phyloP scores from a whole-genome alignment of 2,888 invertebrate species.

The Resseliella maxima region DNA sequence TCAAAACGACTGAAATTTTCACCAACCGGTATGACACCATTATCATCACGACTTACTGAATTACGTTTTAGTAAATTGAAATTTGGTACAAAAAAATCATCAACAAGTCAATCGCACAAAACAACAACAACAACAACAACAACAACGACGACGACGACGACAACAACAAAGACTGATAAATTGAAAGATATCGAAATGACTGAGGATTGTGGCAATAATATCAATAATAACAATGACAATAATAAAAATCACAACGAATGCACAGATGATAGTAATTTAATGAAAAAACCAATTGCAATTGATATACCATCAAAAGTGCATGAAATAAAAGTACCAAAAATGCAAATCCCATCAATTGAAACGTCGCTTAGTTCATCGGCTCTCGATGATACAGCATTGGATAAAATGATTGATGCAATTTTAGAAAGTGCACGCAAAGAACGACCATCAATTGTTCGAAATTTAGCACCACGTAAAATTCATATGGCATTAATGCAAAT shows the following conservation, averaged over 20 bases:
- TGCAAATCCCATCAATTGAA: conserved; percentile 58
- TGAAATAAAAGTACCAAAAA: background rate
- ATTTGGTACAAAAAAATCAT: background rate
- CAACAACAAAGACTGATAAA: conserved; percentile 4
- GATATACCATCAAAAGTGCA: too few species aligned
- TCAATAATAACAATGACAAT: conserved; percentile 34
- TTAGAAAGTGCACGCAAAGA: conserved; percentile 67
- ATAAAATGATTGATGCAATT: conserved; percentile 67
- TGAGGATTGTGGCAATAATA: conserved; percentile 1
- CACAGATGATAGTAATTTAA: background rate
- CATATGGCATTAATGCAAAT: conserved; percentile 59
- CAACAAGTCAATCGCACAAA: too few species aligned
- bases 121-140: too few species aligned
- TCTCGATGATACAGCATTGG: conserved; percentile 66
- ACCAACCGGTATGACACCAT: conserved; percentile 55
- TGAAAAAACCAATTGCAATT: conserved; percentile 16
- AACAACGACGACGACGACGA: background rate
- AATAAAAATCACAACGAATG: conserved; percentile 44
- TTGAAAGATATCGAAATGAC: background rate
- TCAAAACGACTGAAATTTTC: conserved; percentile 58
- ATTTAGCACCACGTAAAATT: conserved; percentile 57
- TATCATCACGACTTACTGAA: conserved; percentile 37
- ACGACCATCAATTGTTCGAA: conserved; percentile 62
- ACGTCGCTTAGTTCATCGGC: conserved; percentile 64
- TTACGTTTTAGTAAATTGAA: conserved; percentile 55